These are phyloP conservation scores for Corythoichthys intestinalis DNA, from an alignment of 2,113 vertebrate species.

Conservation along the genomic window DNA sequence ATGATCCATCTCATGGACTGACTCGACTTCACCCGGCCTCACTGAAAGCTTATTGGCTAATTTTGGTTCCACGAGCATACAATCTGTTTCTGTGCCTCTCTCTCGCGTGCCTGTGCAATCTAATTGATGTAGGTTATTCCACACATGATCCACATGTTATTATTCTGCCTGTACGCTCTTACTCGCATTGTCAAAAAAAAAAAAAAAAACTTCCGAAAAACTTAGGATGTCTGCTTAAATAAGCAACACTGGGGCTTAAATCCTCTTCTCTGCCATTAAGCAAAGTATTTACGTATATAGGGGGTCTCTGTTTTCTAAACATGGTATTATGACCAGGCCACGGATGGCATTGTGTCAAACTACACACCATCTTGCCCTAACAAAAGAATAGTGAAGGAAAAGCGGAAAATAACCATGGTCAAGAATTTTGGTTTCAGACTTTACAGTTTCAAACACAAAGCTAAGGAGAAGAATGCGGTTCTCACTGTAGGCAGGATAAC, in stretches of 20 bases:
- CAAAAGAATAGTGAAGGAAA: neutral
- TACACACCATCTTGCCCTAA: neutral
- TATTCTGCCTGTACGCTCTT: no score
- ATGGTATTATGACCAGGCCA: neutral
- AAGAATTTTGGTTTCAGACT: neutral
- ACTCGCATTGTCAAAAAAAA: no score
- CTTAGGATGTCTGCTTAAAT: neutral
- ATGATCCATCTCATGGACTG: no score
- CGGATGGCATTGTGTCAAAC: neutral
- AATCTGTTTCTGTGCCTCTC: no score
- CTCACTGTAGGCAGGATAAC: constrained; percentile 18
- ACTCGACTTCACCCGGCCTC: no score
- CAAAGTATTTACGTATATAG: no score
- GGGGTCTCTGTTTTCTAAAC: neutral
- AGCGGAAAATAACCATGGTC: neutral
- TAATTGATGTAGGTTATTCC: no score
- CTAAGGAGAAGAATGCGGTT: constrained; percentile 4
- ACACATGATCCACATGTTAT: no score
- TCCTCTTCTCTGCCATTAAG: neutral
- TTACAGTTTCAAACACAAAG: neutral
- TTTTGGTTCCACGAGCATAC: no score
- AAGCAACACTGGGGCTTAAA: neutral
- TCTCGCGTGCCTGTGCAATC: no score
- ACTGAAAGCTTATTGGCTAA: no score
- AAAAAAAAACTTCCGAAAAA: no score